Percentiles rank a stretch among this genome's conserved stretches.
These are phyloP conservation scores for Myotis planiceps DNA, from an alignment of 2,797 vertebrate genomes.

Conservation along the genomic window DNA sequence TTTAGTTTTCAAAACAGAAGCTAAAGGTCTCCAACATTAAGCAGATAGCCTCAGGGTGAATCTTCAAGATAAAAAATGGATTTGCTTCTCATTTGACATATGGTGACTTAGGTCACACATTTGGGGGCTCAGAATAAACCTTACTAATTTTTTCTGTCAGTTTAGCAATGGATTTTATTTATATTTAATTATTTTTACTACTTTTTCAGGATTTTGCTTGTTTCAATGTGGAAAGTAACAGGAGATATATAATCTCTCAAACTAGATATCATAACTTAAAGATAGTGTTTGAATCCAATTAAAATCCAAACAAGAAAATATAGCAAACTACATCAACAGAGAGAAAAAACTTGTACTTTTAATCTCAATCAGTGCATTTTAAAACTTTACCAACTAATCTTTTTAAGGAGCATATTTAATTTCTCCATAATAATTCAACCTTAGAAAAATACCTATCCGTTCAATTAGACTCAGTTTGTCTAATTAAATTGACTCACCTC, in stretches of 20 bases:
- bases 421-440: background rate
- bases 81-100: background rate
- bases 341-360: background rate
- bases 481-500: conserved; percentile 15
- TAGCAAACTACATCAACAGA: background rate
- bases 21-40: background rate
- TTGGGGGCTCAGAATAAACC: background rate
- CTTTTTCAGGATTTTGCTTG: background rate
- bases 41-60: background rate
- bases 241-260: background rate
- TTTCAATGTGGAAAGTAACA: background rate
- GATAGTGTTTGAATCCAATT: background rate
- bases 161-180: background rate
- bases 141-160: background rate
- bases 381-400: background rate
- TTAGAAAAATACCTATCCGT: background rate
- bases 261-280: background rate
- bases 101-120: background rate
- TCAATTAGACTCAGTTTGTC: background rate
- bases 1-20: conserved; percentile 25
- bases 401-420: background rate
- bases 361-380: background rate
- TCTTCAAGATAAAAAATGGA: background rate
- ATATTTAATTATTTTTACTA: background rate
- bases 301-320: background rate